Evolutionary conservation across 2,113 vertebrate genomes (phyloP).

Genomic region (Ivindomyrus marchei): DNA sequence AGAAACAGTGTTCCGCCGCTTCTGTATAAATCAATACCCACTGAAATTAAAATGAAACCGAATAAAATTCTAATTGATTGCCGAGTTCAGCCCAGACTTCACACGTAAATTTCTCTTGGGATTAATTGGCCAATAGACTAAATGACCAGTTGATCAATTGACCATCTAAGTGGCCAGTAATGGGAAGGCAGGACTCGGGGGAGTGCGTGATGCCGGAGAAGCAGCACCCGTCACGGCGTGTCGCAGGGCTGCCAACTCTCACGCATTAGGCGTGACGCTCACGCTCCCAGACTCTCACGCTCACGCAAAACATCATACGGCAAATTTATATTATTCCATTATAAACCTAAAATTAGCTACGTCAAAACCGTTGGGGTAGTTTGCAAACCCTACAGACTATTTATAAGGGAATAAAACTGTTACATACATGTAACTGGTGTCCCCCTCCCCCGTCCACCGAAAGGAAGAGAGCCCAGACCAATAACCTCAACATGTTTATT

Average conservation of each 20-base stretch:
- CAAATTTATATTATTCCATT: too few relatives aligned
- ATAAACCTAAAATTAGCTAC: too few relatives aligned
- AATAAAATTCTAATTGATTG: conserved; percentile 50
- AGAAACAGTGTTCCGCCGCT: conserved; percentile 22
- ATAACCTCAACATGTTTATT: background rate
- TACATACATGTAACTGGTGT: too few relatives aligned
- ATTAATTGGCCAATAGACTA: conserved; percentile 28
- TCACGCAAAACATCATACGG: too few relatives aligned
- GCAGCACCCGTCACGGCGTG: background rate
- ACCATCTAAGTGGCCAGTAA: conserved; percentile 33
- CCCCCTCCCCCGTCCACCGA: too few relatives aligned
- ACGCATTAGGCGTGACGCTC: too few relatives aligned
- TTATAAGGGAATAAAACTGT: too few relatives aligned
- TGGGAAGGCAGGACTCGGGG: conserved; percentile 21
- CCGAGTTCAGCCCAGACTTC: conserved; percentile 40
- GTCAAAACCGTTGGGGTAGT: too few relatives aligned
- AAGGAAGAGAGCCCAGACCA: background rate
- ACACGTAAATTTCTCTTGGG: conserved; percentile 30
- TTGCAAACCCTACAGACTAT: too few relatives aligned
- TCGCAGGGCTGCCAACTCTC: too few relatives aligned
- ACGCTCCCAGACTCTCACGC: too few relatives aligned
- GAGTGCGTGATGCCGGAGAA: background rate
- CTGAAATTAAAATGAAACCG: conserved; percentile 33
- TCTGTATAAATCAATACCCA: conserved; percentile 33
- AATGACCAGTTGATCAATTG: conserved; percentile 33